Evolutionary conservation across 2,113 vertebrate species (phyloP).

Genomic region (Malurus elegans): DNA sequence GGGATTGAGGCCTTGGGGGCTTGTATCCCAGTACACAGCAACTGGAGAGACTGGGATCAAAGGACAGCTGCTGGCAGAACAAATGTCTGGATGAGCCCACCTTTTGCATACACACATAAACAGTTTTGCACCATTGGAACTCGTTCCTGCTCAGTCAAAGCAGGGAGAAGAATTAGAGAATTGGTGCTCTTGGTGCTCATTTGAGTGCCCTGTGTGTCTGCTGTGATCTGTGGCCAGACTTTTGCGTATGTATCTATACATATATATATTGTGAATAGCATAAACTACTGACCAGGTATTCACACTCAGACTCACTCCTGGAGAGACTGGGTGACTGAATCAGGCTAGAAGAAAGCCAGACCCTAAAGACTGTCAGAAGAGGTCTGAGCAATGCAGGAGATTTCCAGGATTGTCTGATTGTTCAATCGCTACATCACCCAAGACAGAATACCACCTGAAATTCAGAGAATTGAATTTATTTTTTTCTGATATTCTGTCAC

Average conservation of each 20-base stretch:
- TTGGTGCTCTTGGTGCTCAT: neutral
- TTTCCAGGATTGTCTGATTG: neutral
- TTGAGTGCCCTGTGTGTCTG: neutral
- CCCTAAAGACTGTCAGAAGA: rapidly evolving
- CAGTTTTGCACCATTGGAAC: rapidly evolving
- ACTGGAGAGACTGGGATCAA: neutral
- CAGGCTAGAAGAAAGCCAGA: neutral
- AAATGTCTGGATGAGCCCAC: neutral
- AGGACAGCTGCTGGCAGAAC: neutral
- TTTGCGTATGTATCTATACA: neutral
- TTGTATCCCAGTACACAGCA: neutral
- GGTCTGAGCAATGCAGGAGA: neutral
- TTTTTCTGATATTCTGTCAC: neutral
- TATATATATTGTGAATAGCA: neutral
- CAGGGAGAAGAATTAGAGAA: neutral
- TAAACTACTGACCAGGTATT: neutral
- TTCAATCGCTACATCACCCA: neutral
- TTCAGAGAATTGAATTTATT: neutral
- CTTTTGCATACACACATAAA: too few species aligned
- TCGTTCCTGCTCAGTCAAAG: neutral
- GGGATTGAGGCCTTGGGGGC: neutral
- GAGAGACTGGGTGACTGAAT: neutral
- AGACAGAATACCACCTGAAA: neutral
- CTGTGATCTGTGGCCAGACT: neutral
- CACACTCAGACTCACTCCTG: neutral